These are phyloP conservation scores for Grammatotria lemairii DNA, from an alignment of 2,113 vertebrate species.

Conservation along the genomic window DNA sequence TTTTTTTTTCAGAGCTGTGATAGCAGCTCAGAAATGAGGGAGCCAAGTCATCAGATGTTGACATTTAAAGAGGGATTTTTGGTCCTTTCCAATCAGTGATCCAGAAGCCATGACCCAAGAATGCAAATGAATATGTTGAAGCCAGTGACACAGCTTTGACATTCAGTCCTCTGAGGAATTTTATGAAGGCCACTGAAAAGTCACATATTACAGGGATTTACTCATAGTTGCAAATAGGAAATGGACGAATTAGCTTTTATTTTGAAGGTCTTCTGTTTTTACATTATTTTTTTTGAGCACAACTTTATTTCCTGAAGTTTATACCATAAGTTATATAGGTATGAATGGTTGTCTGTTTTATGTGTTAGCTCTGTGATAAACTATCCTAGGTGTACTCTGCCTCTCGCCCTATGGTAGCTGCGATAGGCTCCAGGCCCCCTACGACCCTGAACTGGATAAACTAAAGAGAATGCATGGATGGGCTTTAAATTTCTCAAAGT, in stretches of 20 bases:
- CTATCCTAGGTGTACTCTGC: background rate
- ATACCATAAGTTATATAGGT: background rate
- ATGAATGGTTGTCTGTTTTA: background rate
- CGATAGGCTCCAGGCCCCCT: background rate
- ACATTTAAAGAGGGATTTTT: conserved; percentile 46
- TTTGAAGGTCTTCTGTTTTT: background rate
- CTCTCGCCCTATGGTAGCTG: background rate
- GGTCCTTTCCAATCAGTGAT: conserved; percentile 2
- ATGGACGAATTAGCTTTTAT: background rate
- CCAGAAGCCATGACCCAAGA: background rate
- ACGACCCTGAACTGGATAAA: background rate
- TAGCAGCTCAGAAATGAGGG: background rate
- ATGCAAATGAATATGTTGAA: conserved; percentile 47
- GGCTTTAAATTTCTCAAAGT: background rate
- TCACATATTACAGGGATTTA: conserved; percentile 1
- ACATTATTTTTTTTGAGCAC: background rate
- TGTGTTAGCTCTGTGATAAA: background rate
- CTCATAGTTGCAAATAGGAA: background rate
- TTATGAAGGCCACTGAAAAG: conserved; percentile 6
- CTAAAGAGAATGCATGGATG: background rate
- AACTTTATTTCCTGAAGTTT: background rate
- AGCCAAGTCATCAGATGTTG: conserved; percentile 39
- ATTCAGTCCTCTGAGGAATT: conserved; percentile 38
- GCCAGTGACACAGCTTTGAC: conserved; percentile 28
- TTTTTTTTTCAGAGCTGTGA: background rate